Base-by-base conservation (phyloP, 2,113 vertebrate species). In the Oncorhynchus mykiss region DNA sequence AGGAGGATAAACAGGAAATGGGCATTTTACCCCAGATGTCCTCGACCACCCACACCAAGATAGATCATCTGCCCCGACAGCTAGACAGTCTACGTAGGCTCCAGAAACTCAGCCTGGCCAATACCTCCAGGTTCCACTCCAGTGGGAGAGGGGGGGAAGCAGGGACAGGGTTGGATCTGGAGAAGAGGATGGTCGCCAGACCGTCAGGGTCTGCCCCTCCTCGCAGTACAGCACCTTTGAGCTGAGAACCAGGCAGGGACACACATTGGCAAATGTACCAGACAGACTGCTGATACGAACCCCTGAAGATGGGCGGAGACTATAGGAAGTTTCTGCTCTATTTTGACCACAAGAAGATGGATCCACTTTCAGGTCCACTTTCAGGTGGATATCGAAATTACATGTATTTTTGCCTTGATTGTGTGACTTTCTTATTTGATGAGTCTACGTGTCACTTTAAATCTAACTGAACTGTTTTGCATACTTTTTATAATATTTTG, bases 151-250 rank as follows among this genome's bases (percentile, higher is more conserved):
- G 62, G 31, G 48, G 0, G 49, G 64, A 34, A 18, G 24, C 8
- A 0, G 9, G 39, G 39, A 45, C 39, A 45, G 39, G 39, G 39
- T 12, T 11, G 39, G 31, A n/a, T 71, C 54, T 69, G 70, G 66
- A 59, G 68, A 51, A 59, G 11, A 27, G 14, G 22, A 5, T 12
- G 5, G 24, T 69, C 27, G 49, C 16, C 66, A 82, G 74, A 76
- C 27, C 73, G 5, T 77, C 81, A 45, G 76, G 74, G 24, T 80
- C 79, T 18, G 80, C 77, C 1, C 71, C 71, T 20, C 29, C 31
- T 24, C 78, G 72, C 57, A 16, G 4, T 12, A n/a, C 6, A 7
- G 4, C 24, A 62, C 74, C 70, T 24, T 22, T 62, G 8, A 70
- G 45, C 9, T 27, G 34, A 54, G 51, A 27, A 2, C 59, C n/a